Percentiles rank a stretch among this genome's conserved stretches.
Conservation (phyloP, 2,888 invertebrate genomes). For the Synanthedon tipuliformis region DNA sequence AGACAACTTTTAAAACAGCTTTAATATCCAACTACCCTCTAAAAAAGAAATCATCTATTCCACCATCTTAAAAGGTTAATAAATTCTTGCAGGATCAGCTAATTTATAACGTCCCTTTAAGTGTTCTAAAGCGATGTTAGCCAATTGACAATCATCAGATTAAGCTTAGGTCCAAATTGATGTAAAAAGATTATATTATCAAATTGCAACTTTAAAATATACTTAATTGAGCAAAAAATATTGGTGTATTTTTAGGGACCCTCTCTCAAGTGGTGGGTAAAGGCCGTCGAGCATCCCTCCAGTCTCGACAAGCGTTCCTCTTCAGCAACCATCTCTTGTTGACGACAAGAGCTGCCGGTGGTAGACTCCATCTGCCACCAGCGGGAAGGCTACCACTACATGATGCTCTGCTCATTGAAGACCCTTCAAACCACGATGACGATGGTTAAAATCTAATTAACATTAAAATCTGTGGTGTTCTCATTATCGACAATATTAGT, state of each 20-base stretch:
- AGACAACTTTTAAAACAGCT: no score
- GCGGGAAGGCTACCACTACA: constrained; percentile 85
- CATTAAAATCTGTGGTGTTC: not conserved
- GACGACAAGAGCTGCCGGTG: constrained; percentile 84
- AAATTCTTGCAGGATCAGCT: no score
- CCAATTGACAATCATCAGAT: no score
- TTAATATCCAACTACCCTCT: no score
- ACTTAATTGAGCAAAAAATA: not conserved
- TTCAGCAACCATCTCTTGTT: constrained; percentile 92
- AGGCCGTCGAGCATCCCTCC: constrained; percentile 52
- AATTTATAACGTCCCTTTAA: no score
- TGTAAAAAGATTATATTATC: not conserved
- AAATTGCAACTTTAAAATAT: not conserved
- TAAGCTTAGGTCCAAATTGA: no score
- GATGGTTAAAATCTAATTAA: constrained; percentile 67
- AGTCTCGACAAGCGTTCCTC: constrained; percentile 83
- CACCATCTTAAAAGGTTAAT: no score
- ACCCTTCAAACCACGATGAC: constrained; percentile 77
- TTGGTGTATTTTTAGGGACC: constrained; percentile 65
- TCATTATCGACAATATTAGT: not conserved
- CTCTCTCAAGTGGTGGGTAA: constrained; percentile 79
- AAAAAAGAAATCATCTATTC: no score
- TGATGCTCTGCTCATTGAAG: constrained; percentile 88
- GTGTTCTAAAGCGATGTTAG: no score
- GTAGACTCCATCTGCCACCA: constrained; percentile 87